Conservation (phyloP, 1,140 invertebrate species). For the Wasmannia auropunctata region DNA sequence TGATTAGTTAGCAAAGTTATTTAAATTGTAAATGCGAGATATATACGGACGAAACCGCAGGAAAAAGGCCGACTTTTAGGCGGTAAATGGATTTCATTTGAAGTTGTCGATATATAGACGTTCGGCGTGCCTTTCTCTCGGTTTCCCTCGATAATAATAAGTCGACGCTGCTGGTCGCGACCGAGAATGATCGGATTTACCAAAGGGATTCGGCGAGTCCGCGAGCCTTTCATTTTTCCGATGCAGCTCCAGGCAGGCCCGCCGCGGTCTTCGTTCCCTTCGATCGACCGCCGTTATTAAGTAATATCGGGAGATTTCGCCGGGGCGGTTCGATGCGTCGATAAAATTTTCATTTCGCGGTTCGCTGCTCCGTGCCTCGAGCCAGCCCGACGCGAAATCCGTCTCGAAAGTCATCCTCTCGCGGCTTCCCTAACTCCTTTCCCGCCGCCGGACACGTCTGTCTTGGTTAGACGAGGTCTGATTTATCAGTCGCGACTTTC, state of each 20-base stretch:
- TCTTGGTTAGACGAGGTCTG: slow-evolving; percentile 3
- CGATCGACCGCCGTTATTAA: slow-evolving; percentile 76
- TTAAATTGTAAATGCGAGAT: background rate
- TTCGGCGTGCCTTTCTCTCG: background rate
- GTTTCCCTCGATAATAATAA: slow-evolving; percentile 44
- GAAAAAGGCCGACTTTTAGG: background rate
- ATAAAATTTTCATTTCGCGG: slow-evolving; percentile 84
- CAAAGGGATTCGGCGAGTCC: slow-evolving; percentile 40
- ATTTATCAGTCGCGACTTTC: slow-evolving; percentile 39
- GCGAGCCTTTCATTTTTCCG: slow-evolving; percentile 61
- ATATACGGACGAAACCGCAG: background rate
- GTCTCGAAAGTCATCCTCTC: slow-evolving; percentile 47
- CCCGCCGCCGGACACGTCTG: slow-evolving; percentile 5
- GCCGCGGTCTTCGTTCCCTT: slow-evolving; percentile 45
- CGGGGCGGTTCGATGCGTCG: slow-evolving; percentile 75
- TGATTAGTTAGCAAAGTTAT: slow-evolving; percentile 5
- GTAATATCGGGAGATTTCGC: slow-evolving; percentile 77
- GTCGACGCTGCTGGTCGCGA: background rate
- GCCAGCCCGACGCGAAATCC: slow-evolving; percentile 57
- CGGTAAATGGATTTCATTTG: slow-evolving; percentile 6
- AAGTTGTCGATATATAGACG: slow-evolving; percentile 20
- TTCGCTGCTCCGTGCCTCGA: slow-evolving; percentile 71
- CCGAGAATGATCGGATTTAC: slow-evolving; percentile 20
- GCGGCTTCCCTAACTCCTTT: background rate
- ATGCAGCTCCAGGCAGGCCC: slow-evolving; percentile 34